Base-by-base conservation (phyloP, 92 coral and sea anemone species). In the Palythoa grandis region DNA sequence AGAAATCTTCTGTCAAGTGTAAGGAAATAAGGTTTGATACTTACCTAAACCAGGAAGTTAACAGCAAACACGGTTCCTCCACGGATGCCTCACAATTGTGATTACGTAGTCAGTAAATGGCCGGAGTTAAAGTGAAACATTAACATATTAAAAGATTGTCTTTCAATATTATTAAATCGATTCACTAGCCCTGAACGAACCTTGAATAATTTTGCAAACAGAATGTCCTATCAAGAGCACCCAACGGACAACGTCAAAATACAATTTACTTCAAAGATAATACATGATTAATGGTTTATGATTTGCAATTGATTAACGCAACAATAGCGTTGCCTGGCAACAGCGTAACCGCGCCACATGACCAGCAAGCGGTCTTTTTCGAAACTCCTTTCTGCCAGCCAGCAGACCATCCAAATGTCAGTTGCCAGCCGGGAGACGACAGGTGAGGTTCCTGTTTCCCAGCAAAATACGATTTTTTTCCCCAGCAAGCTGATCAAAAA, bases 351-450 rank as follows among this genome's bases (percentile, higher is more conserved):
- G 35, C 35, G 0, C 35, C 35, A 29, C 35, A 1, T 29, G 35
- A 29, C 35, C 35, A 19, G 22, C 68, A 14, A 60, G 68, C 68
- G 22, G 22, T 52, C 68, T 60, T 60, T 12, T 60, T 60, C 14
- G 68, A 60, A 60, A 60, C 68, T 60, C 68, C 22, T 60, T 60
- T 60, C 68, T 60, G 68, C 68, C 68, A 60, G 68, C 68, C 68
- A 17, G 68, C 15, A 13, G 68, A 60, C 68, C 68, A 60, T 60
- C 68, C 23, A 13, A 60, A 60, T 60, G 7, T 60, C n/a, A 13
- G 17, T 60, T 60, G 68, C 68, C 17, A 60, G 68, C 68, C 68
- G 1, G 68, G 22, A 60, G 23, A 14, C 5, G 3, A 60, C 68
- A 13, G 7, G 35, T 29, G 35, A 29, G 35, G 35, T 29, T 29